Evolutionary conservation across 2,888 invertebrate species (phyloP).

Genomic region (Agriopis leucophaearia): DNA sequence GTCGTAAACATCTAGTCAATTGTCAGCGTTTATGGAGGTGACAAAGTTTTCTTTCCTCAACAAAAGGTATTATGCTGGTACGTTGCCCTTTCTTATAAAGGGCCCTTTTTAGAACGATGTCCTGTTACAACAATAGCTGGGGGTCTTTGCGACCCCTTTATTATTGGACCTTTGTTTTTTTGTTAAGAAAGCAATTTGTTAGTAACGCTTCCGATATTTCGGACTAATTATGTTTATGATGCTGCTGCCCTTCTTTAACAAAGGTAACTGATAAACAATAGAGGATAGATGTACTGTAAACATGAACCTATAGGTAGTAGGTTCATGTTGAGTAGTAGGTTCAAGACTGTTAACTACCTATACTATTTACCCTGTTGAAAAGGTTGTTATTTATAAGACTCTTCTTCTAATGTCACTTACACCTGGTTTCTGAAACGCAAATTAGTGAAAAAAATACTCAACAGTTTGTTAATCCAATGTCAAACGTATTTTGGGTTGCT

Average conservation of each 20-base stretch:
- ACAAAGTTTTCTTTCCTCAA: conserved; percentile 44
- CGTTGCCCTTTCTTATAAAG: conserved; percentile 35
- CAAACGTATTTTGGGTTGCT: too few species aligned
- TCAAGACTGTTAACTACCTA: too few species aligned
- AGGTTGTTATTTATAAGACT: too few species aligned
- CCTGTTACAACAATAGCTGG: conserved; percentile 35
- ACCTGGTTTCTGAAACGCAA: too few species aligned
- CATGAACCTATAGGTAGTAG: too few species aligned
- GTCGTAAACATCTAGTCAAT: conserved; percentile 32
- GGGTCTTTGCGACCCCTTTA: conserved; percentile 39
- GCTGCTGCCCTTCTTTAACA: background rate
- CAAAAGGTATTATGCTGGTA: conserved; percentile 43
- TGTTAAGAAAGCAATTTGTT: conserved; percentile 37
- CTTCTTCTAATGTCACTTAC: too few species aligned
- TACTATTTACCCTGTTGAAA: too few species aligned
- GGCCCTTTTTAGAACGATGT: conserved; percentile 31
- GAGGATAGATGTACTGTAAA: background rate
- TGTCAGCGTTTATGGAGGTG: conserved; percentile 37
- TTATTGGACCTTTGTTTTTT: conserved; percentile 41
- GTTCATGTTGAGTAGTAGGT: too few species aligned
- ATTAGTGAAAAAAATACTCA: too few species aligned
- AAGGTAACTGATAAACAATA: conserved; percentile 15
- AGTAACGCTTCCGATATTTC: conserved; percentile 36
- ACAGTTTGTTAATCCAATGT: too few species aligned
- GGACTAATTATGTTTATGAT: conserved; percentile 36